Evolutionary conservation across 2,113 vertebrate species (phyloP).

Genomic region (Jaculus jaculus): DNA sequence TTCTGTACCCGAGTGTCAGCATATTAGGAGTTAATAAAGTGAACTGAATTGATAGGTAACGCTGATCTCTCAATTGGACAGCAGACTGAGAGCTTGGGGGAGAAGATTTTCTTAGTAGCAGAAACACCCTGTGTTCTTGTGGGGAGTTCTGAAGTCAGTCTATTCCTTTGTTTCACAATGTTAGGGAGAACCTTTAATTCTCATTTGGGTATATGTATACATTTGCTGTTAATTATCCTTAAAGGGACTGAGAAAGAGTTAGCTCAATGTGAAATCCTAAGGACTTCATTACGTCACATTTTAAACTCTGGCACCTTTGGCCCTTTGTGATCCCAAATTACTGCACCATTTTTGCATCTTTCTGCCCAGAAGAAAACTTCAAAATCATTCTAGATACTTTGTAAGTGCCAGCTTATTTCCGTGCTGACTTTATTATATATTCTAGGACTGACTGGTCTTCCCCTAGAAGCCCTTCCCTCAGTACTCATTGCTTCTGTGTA

Average conservation of each 20-base stretch:
- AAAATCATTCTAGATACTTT: neutral
- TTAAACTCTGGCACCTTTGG: neutral
- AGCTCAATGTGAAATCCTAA: neutral
- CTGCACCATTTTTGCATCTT: neutral
- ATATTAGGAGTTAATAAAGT: constrained; percentile 49
- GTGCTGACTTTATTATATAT: neutral
- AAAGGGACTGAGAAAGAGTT: neutral
- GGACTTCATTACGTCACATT: neutral
- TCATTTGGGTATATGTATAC: neutral
- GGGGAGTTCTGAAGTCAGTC: neutral
- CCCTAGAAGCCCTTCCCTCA: no score
- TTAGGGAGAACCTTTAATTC: neutral
- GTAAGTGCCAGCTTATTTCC: neutral
- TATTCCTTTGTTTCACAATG: neutral
- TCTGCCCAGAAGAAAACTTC: neutral
- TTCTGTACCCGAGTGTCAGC: constrained; percentile 6
- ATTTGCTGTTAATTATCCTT: neutral
- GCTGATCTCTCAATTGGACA: neutral
- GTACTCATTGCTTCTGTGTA: neutral
- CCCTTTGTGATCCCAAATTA: neutral
- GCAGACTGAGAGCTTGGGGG: neutral
- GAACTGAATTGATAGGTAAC: constrained; percentile 32
- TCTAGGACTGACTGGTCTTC: neutral
- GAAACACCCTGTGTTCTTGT: neutral
- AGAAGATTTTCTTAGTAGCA: neutral